These are phyloP conservation scores for Platanista minor DNA, from an alignment of 2,113 vertebrate genomes.

Conservation along the genomic window DNA sequence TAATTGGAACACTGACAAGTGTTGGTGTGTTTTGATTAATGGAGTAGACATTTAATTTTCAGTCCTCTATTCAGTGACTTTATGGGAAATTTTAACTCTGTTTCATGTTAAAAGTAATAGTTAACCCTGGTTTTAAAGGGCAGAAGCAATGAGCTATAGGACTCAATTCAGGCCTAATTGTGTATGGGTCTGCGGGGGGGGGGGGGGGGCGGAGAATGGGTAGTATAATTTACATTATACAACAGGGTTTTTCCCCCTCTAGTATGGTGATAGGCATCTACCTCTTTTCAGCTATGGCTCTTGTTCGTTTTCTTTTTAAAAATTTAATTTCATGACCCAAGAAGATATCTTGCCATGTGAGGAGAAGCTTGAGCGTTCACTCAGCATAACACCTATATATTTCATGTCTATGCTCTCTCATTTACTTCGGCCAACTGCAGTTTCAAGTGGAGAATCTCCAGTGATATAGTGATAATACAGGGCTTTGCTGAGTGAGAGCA, in stretches of 20 bases:
- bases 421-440: conserved; percentile 73
- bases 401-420: conserved; percentile 72
- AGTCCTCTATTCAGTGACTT: conserved; percentile 39
- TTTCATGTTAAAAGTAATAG: conserved; percentile 43
- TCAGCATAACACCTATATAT: conserved; percentile 70
- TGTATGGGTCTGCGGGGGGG: background rate
- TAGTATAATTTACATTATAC: background rate
- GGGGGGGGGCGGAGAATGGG: too few relatives aligned
- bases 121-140: conserved; percentile 39
- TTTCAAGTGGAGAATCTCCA: conserved; percentile 82
- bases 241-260: background rate
- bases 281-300: conserved; percentile 59
- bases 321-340: conserved; percentile 77
- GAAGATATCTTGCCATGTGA: conserved; percentile 72
- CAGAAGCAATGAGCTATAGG: background rate
- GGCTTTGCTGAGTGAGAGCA: conserved; percentile 78
- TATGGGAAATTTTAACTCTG: conserved; percentile 45
- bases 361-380: conserved; percentile 70
- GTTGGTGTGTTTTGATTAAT: conserved; percentile 47
- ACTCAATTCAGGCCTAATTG: conserved; percentile 49
- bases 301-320: conserved; percentile 51
- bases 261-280: conserved; percentile 52
- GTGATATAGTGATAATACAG: conserved; percentile 79
- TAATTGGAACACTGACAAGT: conserved; percentile 24
- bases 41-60: conserved; percentile 52